A percentile compares a stretch with the other conserved stretches of the same genome.
Evolutionary conservation across 2,888 invertebrate genomes (phyloP).

Genomic region (Drosophila histrio): DNA sequence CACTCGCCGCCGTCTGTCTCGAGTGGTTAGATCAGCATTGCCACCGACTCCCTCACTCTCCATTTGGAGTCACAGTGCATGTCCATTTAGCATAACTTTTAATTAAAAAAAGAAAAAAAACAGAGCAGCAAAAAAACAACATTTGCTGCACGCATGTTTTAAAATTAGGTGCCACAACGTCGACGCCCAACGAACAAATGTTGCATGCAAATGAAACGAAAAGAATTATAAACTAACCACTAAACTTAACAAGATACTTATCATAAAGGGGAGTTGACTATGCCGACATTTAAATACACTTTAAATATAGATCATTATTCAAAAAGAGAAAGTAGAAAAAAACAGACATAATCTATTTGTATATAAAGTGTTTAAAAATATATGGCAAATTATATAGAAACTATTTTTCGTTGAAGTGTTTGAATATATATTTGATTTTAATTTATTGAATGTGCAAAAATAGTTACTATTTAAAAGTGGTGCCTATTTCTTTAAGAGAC

Average conservation of each 20-base stretch:
- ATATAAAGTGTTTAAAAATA: too few species aligned
- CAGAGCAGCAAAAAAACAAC: slow-evolving; percentile 13
- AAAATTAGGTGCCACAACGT: slow-evolving; percentile 24
- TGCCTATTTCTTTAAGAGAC: too few species aligned
- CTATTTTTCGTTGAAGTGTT: too few species aligned
- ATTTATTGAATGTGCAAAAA: too few species aligned
- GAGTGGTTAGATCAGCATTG: slow-evolving; percentile 40
- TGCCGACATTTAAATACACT: slow-evolving; percentile 19
- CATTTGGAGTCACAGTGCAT: slow-evolving; percentile 47
- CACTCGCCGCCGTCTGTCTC: slow-evolving; percentile 1
- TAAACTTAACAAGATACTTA: slow-evolving; percentile 10
- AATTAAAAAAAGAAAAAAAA: slow-evolving; percentile 58
- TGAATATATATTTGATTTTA: too few species aligned
- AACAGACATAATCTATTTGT: too few species aligned
- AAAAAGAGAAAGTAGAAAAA: background rate
- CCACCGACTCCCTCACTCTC: background rate
- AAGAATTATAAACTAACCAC: slow-evolving; percentile 3
- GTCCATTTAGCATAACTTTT: slow-evolving; percentile 73
- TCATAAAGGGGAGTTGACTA: background rate
- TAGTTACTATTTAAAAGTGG: too few species aligned
- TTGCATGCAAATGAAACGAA: slow-evolving; percentile 66
- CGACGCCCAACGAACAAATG: slow-evolving; percentile 58
- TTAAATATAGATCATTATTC: background rate
- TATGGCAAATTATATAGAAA: too few species aligned
- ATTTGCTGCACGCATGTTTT: slow-evolving; percentile 70